Evolutionary conservation across 2,113 vertebrate genomes (phyloP).

Genomic region (Macroglossus sobrinus): DNA sequence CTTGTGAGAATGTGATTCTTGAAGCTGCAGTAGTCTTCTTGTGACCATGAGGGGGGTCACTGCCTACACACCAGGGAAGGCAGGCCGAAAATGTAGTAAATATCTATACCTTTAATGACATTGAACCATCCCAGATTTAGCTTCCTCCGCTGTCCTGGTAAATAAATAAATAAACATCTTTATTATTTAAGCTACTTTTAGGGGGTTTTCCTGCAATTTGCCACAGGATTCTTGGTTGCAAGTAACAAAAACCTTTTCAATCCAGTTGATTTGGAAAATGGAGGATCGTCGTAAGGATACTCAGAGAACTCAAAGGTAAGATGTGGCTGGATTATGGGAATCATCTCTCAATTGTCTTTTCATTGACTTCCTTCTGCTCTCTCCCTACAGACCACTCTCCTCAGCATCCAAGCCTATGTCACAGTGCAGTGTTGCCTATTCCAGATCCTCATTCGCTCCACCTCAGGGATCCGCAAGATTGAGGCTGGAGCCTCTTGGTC

Average conservation of each 20-base stretch:
- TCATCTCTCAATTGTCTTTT: neutral
- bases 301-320: neutral
- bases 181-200: neutral
- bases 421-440: fast-evolving
- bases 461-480: neutral
- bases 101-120: neutral
- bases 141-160: neutral
- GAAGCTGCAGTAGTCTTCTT: neutral
- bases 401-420: neutral
- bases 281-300: neutral
- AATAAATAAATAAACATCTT: neutral
- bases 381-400: neutral
- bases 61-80: neutral
- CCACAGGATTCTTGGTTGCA: neutral
- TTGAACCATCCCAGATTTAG: neutral
- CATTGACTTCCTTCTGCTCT: neutral
- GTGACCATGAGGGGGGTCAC: neutral
- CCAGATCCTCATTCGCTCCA: neutral
- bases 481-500: neutral
- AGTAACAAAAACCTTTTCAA: neutral
- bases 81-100: neutral
- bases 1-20: neutral
- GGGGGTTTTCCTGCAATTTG: neutral
- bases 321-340: neutral
- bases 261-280: neutral